phyloP scores from a whole-genome alignment of 1,140 invertebrate species.

The Drosophila pallidifrons region DNA sequence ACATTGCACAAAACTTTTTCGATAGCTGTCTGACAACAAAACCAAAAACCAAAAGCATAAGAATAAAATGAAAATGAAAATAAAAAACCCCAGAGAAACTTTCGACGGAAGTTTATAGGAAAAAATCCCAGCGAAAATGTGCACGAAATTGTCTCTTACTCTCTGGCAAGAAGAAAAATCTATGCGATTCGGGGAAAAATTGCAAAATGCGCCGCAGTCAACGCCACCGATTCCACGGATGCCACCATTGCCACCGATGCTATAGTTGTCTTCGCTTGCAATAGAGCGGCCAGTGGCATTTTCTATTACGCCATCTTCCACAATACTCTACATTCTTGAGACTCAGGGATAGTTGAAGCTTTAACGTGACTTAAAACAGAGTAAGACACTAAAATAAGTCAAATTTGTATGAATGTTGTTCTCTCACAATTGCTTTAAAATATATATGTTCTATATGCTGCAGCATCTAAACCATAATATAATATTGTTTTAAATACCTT shows the following conservation, averaged over 20 bases:
- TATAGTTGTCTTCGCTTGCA: conserved; percentile 44
- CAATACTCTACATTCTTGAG: not conserved
- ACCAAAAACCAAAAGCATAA: conserved; percentile 41
- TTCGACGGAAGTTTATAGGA: conserved; percentile 46
- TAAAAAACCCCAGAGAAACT: conserved; percentile 42
- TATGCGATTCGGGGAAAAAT: conserved; percentile 45
- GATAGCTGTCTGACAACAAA: conserved; percentile 74
- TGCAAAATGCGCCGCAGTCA: conserved; percentile 42
- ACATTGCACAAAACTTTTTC: conserved; percentile 75
- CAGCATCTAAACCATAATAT: too few relatives aligned
- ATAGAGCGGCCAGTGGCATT: conserved; percentile 30
- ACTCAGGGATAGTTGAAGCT: not conserved
- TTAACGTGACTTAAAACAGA: not conserved
- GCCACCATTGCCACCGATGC: conserved; percentile 16
- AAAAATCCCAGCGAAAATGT: conserved; percentile 40
- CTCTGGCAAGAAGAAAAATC: conserved; percentile 44
- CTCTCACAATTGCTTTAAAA: too few relatives aligned
- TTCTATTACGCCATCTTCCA: conserved; percentile 42
- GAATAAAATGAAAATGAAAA: conserved; percentile 13
- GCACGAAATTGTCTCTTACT: conserved; percentile 54
- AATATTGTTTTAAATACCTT: too few relatives aligned
- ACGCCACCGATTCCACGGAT: not conserved
- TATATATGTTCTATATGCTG: too few relatives aligned
- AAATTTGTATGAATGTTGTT: too few relatives aligned
- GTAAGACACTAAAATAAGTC: too few relatives aligned